Percentiles rank a stretch among this genome's conserved stretches.
Conservation (phyloP, 2,113 vertebrate species). For the Anser brachyrhynchus region DNA sequence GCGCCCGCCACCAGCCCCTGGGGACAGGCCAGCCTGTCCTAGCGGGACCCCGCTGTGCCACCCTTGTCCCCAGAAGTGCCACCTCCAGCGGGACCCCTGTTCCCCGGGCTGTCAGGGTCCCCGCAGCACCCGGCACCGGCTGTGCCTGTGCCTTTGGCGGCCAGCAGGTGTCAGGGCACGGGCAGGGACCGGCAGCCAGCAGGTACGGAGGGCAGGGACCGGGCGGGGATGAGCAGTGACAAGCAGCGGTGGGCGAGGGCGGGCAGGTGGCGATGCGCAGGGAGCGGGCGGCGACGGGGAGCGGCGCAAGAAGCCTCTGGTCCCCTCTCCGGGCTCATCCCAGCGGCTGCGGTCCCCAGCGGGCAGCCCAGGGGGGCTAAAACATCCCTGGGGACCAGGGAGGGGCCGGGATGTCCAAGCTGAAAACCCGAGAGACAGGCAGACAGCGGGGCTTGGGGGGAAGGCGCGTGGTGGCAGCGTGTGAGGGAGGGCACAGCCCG, state of each 20-base stretch:
- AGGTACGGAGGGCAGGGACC: not conserved
- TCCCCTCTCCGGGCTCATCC: not conserved
- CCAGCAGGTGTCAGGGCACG: slow-evolving; percentile 65
- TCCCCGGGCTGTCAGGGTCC: not conserved
- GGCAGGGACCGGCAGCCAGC: not conserved
- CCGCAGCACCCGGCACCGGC: not conserved
- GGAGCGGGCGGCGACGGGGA: not conserved
- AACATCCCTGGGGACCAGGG: not conserved
- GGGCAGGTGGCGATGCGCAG: not conserved
- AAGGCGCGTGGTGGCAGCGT: not conserved
- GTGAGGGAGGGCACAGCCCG: not conserved
- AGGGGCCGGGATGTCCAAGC: not conserved
- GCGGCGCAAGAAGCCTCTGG: not conserved
- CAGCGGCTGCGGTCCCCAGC: accelerated
- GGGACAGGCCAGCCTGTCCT: not conserved
- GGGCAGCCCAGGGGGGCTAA: not conserved
- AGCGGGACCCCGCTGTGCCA: not conserved
- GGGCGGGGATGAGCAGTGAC: not conserved
- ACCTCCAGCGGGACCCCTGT: not conserved
- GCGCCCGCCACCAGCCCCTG: not conserved
- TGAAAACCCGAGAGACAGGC: not conserved
- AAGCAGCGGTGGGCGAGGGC: not conserved
- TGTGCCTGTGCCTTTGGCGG: slow-evolving; percentile 32
- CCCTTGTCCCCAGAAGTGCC: not conserved
- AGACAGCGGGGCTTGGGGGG: not conserved